Evolutionary conservation across 2,797 vertebrate genomes (phyloP).

Genomic region (Euphonia xanthogaster): DNA sequence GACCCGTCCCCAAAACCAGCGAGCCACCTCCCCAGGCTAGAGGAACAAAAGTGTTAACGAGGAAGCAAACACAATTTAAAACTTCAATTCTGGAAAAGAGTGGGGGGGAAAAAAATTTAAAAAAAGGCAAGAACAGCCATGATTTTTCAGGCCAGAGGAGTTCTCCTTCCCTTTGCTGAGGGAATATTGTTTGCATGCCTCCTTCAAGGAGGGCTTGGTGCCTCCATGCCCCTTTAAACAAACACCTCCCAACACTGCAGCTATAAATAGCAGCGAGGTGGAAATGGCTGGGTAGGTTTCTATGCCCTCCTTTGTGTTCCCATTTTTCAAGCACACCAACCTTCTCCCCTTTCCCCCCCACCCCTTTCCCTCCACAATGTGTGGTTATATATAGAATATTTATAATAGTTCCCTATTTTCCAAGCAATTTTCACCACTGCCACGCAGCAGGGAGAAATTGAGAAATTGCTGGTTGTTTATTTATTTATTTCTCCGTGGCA

Average conservation of each 20-base stretch:
- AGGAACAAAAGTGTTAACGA: conserved; percentile 30
- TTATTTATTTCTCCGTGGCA: conserved; percentile 42
- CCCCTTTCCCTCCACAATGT: neutral
- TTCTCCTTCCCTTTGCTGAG: neutral
- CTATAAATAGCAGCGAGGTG: conserved; percentile 57
- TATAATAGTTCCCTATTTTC: conserved; percentile 42
- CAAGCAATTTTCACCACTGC: conserved; percentile 54
- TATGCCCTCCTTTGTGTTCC: conserved; percentile 46
- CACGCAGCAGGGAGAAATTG: conserved; percentile 52
- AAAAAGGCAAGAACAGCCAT: neutral
- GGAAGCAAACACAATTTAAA: neutral
- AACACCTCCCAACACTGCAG: conserved; percentile 23
- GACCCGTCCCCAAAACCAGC: neutral
- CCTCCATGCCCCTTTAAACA: conserved; percentile 63
- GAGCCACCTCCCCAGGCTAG: neutral
- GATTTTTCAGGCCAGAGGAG: conserved; percentile 1
- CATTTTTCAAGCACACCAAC: neutral
- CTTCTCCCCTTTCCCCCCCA: neutral
- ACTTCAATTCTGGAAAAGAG: neutral
- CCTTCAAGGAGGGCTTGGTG: conserved; percentile 22
- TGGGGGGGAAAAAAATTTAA: accelerated
- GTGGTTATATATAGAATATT: conserved; percentile 53
- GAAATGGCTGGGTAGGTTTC: conserved; percentile 53
- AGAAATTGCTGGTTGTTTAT: conserved; percentile 60
- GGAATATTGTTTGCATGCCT: conserved; percentile 35